Base-by-base conservation (phyloP, 1,140 invertebrate genomes). In the Hypsibius dujardini region DNA sequence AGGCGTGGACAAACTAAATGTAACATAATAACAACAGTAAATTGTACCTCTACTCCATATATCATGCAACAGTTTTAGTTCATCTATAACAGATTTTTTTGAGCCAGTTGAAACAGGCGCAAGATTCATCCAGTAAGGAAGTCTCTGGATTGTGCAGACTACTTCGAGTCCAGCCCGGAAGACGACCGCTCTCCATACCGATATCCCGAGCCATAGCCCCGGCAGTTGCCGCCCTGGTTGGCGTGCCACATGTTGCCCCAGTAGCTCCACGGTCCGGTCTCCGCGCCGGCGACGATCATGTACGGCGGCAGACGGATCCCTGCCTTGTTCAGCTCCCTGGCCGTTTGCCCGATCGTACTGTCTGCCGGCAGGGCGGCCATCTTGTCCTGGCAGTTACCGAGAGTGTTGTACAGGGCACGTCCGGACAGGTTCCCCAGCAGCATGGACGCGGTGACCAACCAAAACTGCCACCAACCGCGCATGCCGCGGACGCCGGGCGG, bases 341-440 rank as follows among this genome's bases (percentile, higher is more conserved):
- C 62, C 12, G 62, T 67, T 45, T 67, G 12, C 12, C 62, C 62
- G 42, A 67, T 67, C 12, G 12, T 12, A 42, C 12, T 67, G 62
- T 67, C 45, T 28, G 28, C 28, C 50, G 7, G 50, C 62, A 67
- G 42, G 12, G 12, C 45, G 12, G 62, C 62, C 42, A 67, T 7
- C 42, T 67, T 67, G 7, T 67, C 62, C 62, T 67, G 62, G 62
- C 62, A 67, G 62, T 45, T 45, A 12, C 62, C 62, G 42, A 67
- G 45, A 12, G 12, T 7, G 12, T 12, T 15, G 45, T 67, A 67
- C 12, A 42, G 12, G 3, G 3, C 12, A 12, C 62, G 62, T 15
- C 62, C 62, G 12, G 45, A 42, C 3, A 67, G 3, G 42, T 67
- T 67, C 12, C 62, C 62, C 12, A 67, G 45, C 62, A 67, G 3